These are phyloP conservation scores for Pristionchus maxplancki DNA, from an alignment of 2,888 invertebrate genomes.

Conservation along the genomic window DNA sequence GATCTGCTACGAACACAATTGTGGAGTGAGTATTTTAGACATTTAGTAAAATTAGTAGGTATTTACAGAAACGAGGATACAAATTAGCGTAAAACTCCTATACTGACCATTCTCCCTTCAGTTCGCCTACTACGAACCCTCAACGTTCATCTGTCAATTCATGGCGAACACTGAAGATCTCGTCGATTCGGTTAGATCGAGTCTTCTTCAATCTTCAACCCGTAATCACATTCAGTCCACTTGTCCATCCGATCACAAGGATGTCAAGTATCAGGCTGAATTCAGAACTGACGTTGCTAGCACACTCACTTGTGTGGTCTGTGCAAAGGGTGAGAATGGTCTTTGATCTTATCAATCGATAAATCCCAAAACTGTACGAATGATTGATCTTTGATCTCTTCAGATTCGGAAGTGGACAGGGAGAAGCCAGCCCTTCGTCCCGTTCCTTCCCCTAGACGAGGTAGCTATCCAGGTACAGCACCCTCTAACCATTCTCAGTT, in stretches of 20 bases:
- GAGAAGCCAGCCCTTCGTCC: background rate
- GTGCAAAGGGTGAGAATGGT: conserved; percentile 8
- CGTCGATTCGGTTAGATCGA: conserved; percentile 54
- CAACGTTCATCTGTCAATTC: conserved; percentile 60
- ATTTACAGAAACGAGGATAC: too few species aligned
- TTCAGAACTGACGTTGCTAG: conserved; percentile 43
- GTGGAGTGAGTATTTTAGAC: conserved; percentile 61
- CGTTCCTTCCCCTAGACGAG: conserved; percentile 42
- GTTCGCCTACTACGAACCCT: conserved; percentile 66
- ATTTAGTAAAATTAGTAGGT: background rate
- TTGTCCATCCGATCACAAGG: conserved; percentile 2
- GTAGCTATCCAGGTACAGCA: conserved; percentile 49
- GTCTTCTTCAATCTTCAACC: background rate
- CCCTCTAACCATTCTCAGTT: conserved; percentile 38
- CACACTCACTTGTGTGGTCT: conserved; percentile 31
- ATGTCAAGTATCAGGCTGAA: background rate
- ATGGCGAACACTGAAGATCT: conserved; percentile 66
- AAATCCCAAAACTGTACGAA: too few species aligned
- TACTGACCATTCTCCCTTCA: conserved; percentile 54
- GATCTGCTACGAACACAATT: conserved; percentile 61
- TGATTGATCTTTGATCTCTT: background rate
- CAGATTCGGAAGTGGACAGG: background rate
- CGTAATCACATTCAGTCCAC: background rate
- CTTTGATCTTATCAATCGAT: background rate
- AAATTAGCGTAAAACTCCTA: too few species aligned